Evolutionary conservation across 23 tunicate species (phyloP).

Genomic region (Trididemnum miniatum): DNA sequence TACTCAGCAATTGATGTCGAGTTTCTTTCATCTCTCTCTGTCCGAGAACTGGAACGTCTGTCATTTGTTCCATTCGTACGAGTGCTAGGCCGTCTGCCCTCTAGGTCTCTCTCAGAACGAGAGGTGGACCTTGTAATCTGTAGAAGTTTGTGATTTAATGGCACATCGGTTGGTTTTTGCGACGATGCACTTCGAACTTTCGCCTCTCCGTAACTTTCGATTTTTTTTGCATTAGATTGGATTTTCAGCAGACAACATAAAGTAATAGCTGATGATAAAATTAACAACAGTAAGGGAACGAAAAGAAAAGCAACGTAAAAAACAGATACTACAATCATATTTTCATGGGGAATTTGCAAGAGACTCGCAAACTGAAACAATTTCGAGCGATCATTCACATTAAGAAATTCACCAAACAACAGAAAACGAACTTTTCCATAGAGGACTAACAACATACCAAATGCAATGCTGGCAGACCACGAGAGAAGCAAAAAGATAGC

Average conservation of each 20-base stretch:
- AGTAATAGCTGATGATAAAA: not conserved
- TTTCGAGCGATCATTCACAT: not conserved
- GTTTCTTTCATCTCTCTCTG: not conserved
- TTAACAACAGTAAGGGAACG: slow-evolving; percentile 13
- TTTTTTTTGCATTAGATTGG: slow-evolving; percentile 5
- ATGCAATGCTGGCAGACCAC: slow-evolving; percentile 23
- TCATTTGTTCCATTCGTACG: not conserved
- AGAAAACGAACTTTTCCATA: slow-evolving; percentile 36
- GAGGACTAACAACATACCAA: slow-evolving; percentile 17
- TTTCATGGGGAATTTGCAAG: slow-evolving; percentile 7
- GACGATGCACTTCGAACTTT: not conserved
- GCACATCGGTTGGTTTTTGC: not conserved
- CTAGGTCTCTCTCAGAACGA: not conserved
- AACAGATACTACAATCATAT: slow-evolving; percentile 2
- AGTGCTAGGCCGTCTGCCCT: not conserved
- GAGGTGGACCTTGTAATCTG: slow-evolving; percentile 10
- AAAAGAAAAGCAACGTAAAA: slow-evolving; percentile 24
- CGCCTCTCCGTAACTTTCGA: slow-evolving; percentile 37
- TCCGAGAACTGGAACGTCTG: not conserved
- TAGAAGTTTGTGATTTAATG: slow-evolving; percentile 9
- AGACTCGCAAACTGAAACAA: not conserved
- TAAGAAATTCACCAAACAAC: slow-evolving; percentile 26
- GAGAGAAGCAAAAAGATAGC: slow-evolving; percentile 1
- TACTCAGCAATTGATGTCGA: slow-evolving; percentile 6
- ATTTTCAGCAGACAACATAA: not conserved